A percentile compares a stretch with the other conserved stretches of the same genome.
Evolutionary conservation across 2,888 invertebrate genomes (phyloP).

Genomic region (Melanargia galathea): DNA sequence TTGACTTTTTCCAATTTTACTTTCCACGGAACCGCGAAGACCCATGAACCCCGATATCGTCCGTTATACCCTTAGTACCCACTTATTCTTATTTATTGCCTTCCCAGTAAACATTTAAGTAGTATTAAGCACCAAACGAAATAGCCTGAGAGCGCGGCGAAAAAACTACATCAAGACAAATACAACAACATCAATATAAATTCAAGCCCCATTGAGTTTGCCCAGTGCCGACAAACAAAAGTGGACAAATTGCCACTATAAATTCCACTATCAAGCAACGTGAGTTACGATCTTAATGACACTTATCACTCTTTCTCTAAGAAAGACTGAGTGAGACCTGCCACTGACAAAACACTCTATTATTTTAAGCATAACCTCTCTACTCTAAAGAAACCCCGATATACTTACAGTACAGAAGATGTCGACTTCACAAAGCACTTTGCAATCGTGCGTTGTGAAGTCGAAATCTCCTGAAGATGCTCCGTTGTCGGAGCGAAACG

Average conservation of each 20-base stretch:
- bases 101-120: not conserved
- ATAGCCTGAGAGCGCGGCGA: not conserved
- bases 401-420: too few relatives aligned
- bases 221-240: conserved; percentile 24
- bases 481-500: too few relatives aligned
- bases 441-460: too few relatives aligned
- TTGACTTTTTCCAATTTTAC: too few relatives aligned
- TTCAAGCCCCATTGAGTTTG: conserved; percentile 23
- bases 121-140: not conserved
- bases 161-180: conserved; percentile 20
- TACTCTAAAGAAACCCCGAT: too few relatives aligned
- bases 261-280: conserved; percentile 23
- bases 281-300: conserved; percentile 27
- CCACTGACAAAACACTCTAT: conserved; percentile 23
- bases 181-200: conserved; percentile 29
- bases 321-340: not conserved
- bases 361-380: conserved; percentile 1
- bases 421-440: too few relatives aligned
- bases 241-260: conserved; percentile 27
- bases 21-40: too few relatives aligned
- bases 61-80: too few relatives aligned
- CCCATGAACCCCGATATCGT: too few relatives aligned
- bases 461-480: too few relatives aligned
- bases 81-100: not conserved
- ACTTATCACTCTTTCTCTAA: conserved; percentile 32